Percentiles rank a stretch among this genome's conserved stretches.
Evolutionary conservation across 2,797 vertebrate species (phyloP).

Genomic region (Squalus acanthias): DNA sequence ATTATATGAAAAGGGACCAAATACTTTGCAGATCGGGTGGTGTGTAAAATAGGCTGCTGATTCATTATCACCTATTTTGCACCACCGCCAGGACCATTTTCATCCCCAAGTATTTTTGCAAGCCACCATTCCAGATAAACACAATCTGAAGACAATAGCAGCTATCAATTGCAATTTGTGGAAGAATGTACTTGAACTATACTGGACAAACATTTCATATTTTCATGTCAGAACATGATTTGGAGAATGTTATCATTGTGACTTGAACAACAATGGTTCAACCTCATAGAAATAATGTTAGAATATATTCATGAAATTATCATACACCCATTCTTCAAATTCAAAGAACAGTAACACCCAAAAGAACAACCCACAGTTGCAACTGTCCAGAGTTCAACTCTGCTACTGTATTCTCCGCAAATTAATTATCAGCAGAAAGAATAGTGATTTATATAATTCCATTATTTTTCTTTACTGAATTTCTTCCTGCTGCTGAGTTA

Average conservation of each 20-base stretch:
- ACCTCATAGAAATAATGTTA: background rate
- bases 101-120: background rate
- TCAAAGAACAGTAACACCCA: constrained; percentile 19
- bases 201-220: background rate
- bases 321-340: background rate
- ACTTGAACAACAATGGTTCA: background rate
- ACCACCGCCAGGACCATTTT: background rate
- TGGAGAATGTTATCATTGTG: background rate
- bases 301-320: background rate
- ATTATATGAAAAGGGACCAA: background rate
- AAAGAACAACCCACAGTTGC: background rate
- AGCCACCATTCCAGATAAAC: background rate
- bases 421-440: background rate
- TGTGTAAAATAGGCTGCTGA: background rate
- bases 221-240: background rate
- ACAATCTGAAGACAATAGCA: background rate
- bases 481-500: background rate
- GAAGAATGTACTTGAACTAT: background rate
- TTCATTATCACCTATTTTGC: background rate
- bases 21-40: background rate
- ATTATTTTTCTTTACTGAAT: background rate
- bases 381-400: background rate
- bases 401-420: background rate
- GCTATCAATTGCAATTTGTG: background rate
- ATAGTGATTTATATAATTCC: background rate